Evolutionary conservation across 2,888 invertebrate species (phyloP), one percentile per base, ranked within the genome.

Genomic region (Gymnocheta viridis): DNA sequence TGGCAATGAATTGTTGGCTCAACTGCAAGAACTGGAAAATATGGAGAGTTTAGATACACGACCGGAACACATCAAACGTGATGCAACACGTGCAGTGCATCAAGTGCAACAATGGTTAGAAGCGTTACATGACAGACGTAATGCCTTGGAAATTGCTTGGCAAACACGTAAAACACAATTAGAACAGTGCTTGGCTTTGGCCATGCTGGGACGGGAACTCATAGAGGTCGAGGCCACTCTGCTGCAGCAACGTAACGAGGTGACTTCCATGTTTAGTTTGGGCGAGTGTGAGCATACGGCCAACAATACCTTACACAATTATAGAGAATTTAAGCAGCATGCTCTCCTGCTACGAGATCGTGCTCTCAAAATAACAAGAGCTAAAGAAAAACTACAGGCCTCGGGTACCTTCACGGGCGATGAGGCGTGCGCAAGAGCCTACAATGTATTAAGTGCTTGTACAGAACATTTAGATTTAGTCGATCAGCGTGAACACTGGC

Each of bases 31-130:
- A 90, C 93, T 97, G 87, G 95, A 95, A 77, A 94, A 94, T 89
- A 94, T 95, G 89, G 96, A 96, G 88, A 95, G 95, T 82, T 93
- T 96, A 87, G 96, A 96, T 91, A 95, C 96, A 82, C 93, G 95
- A 88, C 95, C 95, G 77, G 95, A 95, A 85, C 92, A 93, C 80
- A 93, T 94, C 41, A 93, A 93, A 85, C 89, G 92, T 2, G 93
- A 94, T 87, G 93, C 94, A 51, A 91, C 92, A 32, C 88, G 92
- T 51, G 91, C 92, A 0, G 90, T 95, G 76, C 93, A 94, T 78
- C 95, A 95, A 92, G 96, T 96, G 22, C 95, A 96, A 91, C 93
- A 93, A 86, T 95, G 95, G 95, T 90, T 96, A 88, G 96, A 96
- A 88, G 93, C 94, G 73, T 92, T 97, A 69, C 96, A 97, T 89